Evolutionary conservation across 2,113 vertebrate genomes (phyloP).

Genomic region (Gymnogyps californianus): DNA sequence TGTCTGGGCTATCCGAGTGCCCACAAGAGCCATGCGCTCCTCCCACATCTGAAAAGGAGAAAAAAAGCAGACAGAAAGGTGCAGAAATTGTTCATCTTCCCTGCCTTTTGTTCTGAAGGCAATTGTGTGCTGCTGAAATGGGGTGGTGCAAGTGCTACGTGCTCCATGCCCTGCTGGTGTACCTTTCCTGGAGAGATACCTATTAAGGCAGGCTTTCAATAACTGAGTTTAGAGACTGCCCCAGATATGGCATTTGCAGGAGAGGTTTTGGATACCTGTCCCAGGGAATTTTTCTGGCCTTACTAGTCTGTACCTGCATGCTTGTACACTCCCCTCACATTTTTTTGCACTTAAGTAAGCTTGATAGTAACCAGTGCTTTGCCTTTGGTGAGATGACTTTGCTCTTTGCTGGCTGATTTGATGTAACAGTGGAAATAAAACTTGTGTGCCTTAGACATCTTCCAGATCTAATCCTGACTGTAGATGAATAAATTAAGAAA

Average conservation of each 20-base stretch:
- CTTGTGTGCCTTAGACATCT: neutral
- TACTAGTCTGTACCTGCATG: neutral
- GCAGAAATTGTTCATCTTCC: neutral
- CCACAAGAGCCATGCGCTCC: rapidly evolving
- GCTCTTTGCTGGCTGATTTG: neutral
- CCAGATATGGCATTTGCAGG: neutral
- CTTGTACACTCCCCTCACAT: rapidly evolving
- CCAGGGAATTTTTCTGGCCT: neutral
- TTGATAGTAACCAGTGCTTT: neutral
- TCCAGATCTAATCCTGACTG: neutral
- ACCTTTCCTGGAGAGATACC: neutral
- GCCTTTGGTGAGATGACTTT: neutral
- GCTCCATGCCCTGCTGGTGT: neutral
- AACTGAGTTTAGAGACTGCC: neutral
- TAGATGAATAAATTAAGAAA: neutral
- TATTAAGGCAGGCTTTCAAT: neutral
- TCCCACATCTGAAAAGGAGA: neutral
- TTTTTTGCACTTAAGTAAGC: neutral
- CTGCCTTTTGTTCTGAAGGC: neutral
- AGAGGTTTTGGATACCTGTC: neutral
- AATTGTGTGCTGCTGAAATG: neutral
- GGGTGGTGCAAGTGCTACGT: neutral
- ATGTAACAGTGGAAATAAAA: neutral
- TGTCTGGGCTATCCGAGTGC: neutral
- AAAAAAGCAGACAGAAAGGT: neutral